These are phyloP conservation scores for Battus philenor DNA, from an alignment of 1,140 invertebrate genomes.

Conservation along the genomic window DNA sequence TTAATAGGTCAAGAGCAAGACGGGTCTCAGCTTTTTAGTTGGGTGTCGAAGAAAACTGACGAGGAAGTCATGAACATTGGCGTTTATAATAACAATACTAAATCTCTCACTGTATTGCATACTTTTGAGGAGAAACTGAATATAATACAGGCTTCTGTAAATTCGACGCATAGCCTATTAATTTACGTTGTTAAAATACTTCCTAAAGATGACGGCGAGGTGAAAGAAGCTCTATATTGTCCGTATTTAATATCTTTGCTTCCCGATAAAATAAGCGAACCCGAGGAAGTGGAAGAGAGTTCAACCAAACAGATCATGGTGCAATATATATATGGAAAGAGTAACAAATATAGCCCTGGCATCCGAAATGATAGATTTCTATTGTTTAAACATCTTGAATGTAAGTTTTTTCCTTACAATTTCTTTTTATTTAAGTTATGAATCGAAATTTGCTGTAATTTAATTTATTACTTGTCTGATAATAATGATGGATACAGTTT, in stretches of 20 bases:
- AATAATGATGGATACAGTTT: too few species aligned
- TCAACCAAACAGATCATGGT: constrained; percentile 82
- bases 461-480: too few species aligned
- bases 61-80: constrained; percentile 69
- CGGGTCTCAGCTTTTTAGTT: constrained; percentile 82
- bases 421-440: background rate
- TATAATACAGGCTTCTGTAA: constrained; percentile 87
- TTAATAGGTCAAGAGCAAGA: constrained; percentile 86
- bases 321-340: constrained; percentile 86
- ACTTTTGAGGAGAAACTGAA: constrained; percentile 79
- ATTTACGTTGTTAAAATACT: constrained; percentile 80
- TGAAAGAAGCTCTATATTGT: constrained; percentile 65
- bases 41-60: constrained; percentile 76
- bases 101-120: constrained; percentile 78
- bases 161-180: constrained; percentile 80
- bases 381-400: constrained; percentile 86
- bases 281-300: constrained; percentile 76
- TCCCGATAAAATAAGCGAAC: constrained; percentile 62
- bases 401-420: constrained; percentile 74
- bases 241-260: constrained; percentile 80
- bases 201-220: constrained; percentile 30
- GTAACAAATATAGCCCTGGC: constrained; percentile 77
- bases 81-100: constrained; percentile 74
- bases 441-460: background rate
- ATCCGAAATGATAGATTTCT: constrained; percentile 82